Evolutionary conservation across 2,113 vertebrate genomes (phyloP).

Genomic region (Nettapus auritus): DNA sequence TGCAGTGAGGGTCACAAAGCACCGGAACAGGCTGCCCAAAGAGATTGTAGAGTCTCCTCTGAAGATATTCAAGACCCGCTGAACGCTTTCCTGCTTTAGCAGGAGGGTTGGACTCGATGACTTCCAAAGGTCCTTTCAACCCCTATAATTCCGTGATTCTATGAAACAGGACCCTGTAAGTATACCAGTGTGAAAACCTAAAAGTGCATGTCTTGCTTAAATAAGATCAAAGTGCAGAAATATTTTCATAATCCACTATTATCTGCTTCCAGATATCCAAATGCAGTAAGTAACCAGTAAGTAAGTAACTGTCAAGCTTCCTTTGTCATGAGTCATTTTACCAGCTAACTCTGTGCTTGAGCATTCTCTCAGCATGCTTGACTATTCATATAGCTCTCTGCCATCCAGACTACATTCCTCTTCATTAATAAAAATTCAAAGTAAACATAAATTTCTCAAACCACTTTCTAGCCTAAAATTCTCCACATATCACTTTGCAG

Average conservation of each 20-base stretch:
- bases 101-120: no score
- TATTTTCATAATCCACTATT: background rate
- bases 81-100: no score
- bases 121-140: no score
- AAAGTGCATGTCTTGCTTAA: background rate
- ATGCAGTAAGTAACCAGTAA: background rate
- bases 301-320: fast-evolving
- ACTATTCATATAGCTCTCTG: background rate
- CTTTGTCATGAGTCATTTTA: background rate
- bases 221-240: background rate
- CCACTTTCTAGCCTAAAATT: background rate
- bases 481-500: background rate
- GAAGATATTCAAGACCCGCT: no score
- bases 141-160: no score
- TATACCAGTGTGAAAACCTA: background rate
- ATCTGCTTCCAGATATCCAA: background rate
- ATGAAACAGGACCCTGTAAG: background rate
- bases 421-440: background rate
- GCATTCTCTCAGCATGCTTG: background rate
- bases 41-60: no score
- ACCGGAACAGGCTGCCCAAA: no score
- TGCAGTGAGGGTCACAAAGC: no score
- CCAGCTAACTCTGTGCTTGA: background rate
- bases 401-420: background rate
- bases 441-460: background rate